phyloP scores from a whole-genome alignment of 1,140 invertebrate species.

The Cepaea nemoralis region DNA sequence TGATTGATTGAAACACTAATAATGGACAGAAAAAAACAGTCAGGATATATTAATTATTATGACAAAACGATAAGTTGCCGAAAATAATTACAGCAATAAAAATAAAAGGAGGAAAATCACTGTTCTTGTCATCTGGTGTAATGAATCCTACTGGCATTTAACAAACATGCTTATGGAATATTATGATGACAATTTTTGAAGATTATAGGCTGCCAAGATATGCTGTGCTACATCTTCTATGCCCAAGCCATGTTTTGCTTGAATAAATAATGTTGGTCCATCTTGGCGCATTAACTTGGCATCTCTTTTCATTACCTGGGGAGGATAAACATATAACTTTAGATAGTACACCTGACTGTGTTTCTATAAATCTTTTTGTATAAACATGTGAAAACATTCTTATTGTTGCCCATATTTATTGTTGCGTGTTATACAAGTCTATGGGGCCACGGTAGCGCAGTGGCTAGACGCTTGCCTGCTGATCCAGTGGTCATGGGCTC shows the following conservation, averaged over 20 bases:
- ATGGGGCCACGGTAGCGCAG: no score
- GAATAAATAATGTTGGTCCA: conserved; percentile 69
- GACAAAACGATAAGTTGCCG: no score
- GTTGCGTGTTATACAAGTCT: background rate
- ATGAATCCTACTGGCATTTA: no score
- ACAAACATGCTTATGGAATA: no score
- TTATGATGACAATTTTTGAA: conserved; percentile 32
- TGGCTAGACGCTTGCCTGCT: no score
- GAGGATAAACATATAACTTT: conserved; percentile 6
- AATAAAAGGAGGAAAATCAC: no score
- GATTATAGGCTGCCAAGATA: conserved; percentile 45
- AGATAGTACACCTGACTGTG: background rate
- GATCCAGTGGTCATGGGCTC: no score
- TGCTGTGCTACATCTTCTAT: conserved; percentile 59
- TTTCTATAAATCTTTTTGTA: background rate
- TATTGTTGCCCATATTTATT: background rate
- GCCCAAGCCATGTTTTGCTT: conserved; percentile 67
- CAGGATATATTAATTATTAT: no score
- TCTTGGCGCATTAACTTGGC: conserved; percentile 67
- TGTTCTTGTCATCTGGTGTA: no score
- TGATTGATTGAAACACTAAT: no score
- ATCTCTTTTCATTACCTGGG: conserved; percentile 68
- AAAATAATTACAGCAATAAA: no score
- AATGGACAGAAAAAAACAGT: no score
- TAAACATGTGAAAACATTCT: background rate